Evolutionary conservation across 2,113 vertebrate genomes (phyloP).

Genomic region (Camarhynchus parvulus): DNA sequence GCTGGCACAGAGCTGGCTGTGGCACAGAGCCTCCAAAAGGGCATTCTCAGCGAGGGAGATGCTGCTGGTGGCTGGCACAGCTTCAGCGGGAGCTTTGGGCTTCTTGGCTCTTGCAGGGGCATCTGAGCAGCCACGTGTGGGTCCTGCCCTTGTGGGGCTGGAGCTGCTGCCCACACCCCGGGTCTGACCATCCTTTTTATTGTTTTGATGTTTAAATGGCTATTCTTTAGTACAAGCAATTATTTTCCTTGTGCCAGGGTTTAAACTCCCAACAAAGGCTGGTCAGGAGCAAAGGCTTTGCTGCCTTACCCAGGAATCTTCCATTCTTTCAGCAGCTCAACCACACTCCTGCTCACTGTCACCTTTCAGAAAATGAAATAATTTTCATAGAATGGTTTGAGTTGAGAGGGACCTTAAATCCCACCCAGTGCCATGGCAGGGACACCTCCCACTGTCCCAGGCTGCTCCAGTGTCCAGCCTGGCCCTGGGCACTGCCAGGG

Average conservation of each 20-base stretch:
- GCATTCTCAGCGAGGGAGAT: neutral
- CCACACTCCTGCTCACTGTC: neutral
- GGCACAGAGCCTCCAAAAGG: neutral
- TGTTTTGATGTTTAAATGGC: neutral
- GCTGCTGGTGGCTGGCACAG: neutral
- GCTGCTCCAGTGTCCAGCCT: rapidly evolving
- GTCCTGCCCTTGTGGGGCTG: neutral
- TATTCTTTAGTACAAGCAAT: neutral
- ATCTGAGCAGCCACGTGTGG: rapidly evolving
- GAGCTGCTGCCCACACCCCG: neutral
- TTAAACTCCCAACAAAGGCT: neutral
- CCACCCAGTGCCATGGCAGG: neutral
- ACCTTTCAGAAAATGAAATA: neutral
- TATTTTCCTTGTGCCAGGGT: neutral
- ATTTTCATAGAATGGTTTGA: neutral
- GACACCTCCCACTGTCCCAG: neutral
- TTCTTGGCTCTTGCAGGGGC: neutral
- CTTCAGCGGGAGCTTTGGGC: rapidly evolving
- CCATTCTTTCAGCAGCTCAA: neutral
- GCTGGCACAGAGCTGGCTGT: rapidly evolving
- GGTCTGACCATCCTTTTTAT: too few species aligned
- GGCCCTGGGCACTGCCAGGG: neutral
- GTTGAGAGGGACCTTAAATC: neutral
- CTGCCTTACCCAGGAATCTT: neutral
- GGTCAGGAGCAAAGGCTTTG: neutral